A percentile compares a stretch with the other conserved stretches of the same genome.
Evolutionary conservation across 2,797 vertebrate genomes (phyloP).

Genomic region (Micromesistius poutassou): DNA sequence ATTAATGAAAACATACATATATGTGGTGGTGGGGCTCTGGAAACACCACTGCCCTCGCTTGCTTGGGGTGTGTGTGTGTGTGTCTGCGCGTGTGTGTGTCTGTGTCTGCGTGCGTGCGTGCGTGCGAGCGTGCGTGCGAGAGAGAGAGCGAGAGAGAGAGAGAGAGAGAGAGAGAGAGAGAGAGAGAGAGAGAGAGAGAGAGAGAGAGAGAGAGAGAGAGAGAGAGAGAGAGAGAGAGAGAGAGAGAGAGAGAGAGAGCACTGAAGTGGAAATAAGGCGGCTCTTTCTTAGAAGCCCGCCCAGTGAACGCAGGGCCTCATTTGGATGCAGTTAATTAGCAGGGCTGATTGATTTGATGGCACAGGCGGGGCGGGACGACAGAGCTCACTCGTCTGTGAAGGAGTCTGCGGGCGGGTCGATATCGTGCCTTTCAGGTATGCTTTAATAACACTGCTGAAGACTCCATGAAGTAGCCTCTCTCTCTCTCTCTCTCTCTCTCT

Average conservation of each 20-base stretch:
- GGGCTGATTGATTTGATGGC: constrained; percentile 76
- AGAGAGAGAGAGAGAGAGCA: neutral
- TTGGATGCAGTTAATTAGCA: constrained; percentile 76
- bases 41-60: too few relatives aligned
- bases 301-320: constrained; percentile 54
- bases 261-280: constrained; percentile 39
- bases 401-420: constrained; percentile 66
- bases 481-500: constrained; percentile 14
- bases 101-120: too few relatives aligned
- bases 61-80: neutral
- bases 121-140: too few relatives aligned
- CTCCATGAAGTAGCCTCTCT: constrained; percentile 37
- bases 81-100: neutral
- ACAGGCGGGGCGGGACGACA: constrained; percentile 50
- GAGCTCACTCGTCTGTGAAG: constrained; percentile 69
- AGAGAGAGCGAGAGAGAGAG: too few relatives aligned
- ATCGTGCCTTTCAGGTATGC: constrained; percentile 62
- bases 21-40: too few relatives aligned
- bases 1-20: too few relatives aligned
- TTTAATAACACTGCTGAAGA: constrained; percentile 67
- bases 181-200: too few relatives aligned
- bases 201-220: too few relatives aligned
- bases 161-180: too few relatives aligned
- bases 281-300: constrained; percentile 34
- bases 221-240: too few relatives aligned